These are phyloP conservation scores for Caenorhabditis sinica DNA, from an alignment of 2,888 invertebrate species.

Conservation along the genomic window DNA sequence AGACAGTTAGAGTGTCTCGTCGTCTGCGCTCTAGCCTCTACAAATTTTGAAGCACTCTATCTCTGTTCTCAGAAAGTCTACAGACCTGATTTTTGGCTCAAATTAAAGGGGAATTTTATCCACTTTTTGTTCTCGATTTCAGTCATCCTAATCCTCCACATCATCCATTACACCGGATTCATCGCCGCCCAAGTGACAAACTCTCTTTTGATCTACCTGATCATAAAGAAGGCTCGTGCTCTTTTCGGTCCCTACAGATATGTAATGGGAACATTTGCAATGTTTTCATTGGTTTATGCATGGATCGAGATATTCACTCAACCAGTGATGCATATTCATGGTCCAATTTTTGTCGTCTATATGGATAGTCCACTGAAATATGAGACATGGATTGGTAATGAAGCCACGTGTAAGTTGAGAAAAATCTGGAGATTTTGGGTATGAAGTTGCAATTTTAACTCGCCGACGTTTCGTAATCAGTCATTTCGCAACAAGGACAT, in stretches of 20 bases:
- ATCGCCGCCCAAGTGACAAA: conserved; percentile 6
- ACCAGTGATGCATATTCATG: conserved; percentile 20
- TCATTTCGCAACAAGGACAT: no score
- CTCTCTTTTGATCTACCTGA: not conserved
- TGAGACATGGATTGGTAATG: conserved; percentile 8
- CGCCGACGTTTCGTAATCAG: no score
- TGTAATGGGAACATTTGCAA: conserved; percentile 4
- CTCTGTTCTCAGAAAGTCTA: no score
- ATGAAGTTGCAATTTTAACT: no score
- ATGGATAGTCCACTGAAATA: conserved; percentile 27
- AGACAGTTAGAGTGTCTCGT: no score
- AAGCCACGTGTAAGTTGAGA: not conserved
- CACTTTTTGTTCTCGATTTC: not conserved
- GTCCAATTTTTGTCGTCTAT: conserved; percentile 2
- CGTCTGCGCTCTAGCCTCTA: no score
- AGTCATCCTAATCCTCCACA: conserved; percentile 16
- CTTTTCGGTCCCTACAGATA: conserved; percentile 14
- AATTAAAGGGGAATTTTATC: no score
- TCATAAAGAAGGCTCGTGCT: not conserved
- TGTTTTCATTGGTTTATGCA: conserved; percentile 9
- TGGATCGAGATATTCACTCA: conserved; percentile 18
- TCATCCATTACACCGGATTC: conserved; percentile 9
- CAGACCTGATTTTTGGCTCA: no score
- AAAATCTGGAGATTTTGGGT: no score
- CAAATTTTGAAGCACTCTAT: no score